phyloP scores from a whole-genome alignment of 2,888 invertebrate species.

The Argyresthia albistria region DNA sequence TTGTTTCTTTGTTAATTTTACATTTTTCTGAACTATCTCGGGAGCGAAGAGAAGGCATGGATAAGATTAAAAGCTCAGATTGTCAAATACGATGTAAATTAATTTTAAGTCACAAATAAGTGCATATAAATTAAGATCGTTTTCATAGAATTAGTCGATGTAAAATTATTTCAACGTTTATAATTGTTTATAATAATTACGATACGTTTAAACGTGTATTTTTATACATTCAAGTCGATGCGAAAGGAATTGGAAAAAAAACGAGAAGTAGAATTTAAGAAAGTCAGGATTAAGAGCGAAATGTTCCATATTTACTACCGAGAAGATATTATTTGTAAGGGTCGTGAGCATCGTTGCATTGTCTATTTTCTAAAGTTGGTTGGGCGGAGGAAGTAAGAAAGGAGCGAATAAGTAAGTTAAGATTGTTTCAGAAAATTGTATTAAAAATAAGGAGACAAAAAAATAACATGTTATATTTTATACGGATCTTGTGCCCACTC shows the following conservation, averaged over 20 bases:
- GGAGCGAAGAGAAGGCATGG: neutral
- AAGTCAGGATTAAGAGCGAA: conserved; percentile 35
- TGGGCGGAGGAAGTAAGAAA: conserved; percentile 22
- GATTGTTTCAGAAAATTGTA: conserved; percentile 72
- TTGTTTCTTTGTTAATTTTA: conserved; percentile 53
- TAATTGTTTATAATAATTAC: conserved; percentile 40
- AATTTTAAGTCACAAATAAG: neutral
- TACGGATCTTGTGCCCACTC: conserved; percentile 42
- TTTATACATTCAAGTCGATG: conserved; percentile 63
- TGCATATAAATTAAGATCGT: neutral
- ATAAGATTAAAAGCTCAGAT: conserved; percentile 2
- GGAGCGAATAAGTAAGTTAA: conserved; percentile 45
- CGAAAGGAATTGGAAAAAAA: conserved; percentile 63
- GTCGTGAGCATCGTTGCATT: conserved; percentile 65
- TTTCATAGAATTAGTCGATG: conserved; percentile 30
- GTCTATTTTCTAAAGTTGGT: conserved; percentile 65
- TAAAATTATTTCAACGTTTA: conserved; percentile 42
- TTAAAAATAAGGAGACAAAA: conserved; percentile 55
- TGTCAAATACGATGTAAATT: neutral
- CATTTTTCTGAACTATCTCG: conserved; percentile 57
- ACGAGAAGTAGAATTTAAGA: conserved; percentile 32
- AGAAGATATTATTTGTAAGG: conserved; percentile 54
- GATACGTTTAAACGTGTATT: conserved; percentile 59
- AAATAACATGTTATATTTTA: conserved; percentile 66
- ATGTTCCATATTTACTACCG: conserved; percentile 46